Conservation (phyloP, 2,888 invertebrate genomes). For the Chrysolina americana region DNA sequence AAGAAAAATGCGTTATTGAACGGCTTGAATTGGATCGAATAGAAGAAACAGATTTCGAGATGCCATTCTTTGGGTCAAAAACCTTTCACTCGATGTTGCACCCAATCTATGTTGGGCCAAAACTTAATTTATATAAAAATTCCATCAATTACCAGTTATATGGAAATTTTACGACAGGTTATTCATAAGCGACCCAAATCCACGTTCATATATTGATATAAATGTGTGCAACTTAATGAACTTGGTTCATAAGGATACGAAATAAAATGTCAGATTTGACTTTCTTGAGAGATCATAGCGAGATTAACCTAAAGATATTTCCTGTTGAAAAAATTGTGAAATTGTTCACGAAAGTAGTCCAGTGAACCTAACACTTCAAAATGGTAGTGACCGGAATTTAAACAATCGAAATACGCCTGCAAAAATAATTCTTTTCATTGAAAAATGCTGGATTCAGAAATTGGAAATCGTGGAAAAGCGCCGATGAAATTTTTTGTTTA, state of each 20-base stretch:
- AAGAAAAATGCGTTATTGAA: neutral
- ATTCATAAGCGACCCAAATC: conserved; percentile 14
- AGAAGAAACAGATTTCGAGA: conserved; percentile 9
- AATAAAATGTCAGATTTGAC: neutral
- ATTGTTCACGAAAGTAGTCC: no score
- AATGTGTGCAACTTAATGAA: neutral
- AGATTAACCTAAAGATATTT: no score
- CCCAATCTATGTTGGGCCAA: neutral
- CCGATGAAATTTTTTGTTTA: no score
- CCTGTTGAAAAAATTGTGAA: no score
- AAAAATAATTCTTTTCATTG: no score
- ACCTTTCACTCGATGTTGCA: conserved; percentile 1
- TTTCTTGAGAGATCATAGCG: neutral
- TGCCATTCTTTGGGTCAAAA: conserved; percentile 13
- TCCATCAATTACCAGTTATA: conserved; percentile 10
- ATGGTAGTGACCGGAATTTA: no score
- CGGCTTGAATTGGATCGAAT: conserved; percentile 2
- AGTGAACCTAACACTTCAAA: no score
- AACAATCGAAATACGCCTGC: no score
- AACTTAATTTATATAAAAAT: conserved; percentile 4
- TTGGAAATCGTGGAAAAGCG: no score
- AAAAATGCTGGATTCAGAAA: no score
- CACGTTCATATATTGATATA: neutral
- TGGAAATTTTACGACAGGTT: conserved; percentile 2
- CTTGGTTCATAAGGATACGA: neutral